phyloP scores from a whole-genome alignment of 2,888 invertebrate genomes.

The Ferrisia virgata region DNA sequence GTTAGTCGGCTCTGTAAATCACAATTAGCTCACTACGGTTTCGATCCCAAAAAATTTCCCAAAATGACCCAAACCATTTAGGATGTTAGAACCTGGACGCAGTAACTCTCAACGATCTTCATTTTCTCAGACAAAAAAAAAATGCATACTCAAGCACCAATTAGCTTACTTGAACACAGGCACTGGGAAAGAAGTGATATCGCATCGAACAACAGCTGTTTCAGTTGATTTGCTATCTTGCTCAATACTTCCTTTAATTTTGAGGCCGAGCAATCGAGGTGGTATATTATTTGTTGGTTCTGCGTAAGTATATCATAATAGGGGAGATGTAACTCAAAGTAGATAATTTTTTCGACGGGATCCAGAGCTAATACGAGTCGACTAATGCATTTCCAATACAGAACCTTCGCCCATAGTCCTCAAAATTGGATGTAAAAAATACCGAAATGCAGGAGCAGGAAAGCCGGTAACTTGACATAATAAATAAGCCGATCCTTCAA shows the following conservation, averaged over 20 bases:
- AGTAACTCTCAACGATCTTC: not conserved
- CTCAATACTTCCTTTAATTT: slow-evolving; percentile 47
- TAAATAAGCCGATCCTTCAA: slow-evolving; percentile 49
- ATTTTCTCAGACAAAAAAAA: not conserved
- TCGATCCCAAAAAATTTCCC: not conserved
- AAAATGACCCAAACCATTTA: not conserved
- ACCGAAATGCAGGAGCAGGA: slow-evolving; percentile 53
- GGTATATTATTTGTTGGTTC: slow-evolving; percentile 66
- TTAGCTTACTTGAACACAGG: slow-evolving; percentile 42
- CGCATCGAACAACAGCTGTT: slow-evolving; percentile 32
- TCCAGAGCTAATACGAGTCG: not conserved
- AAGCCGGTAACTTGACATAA: slow-evolving; percentile 52
- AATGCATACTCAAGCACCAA: too few relatives aligned
- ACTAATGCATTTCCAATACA: not conserved
- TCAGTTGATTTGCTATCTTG: slow-evolving; percentile 5
- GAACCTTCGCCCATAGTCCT: too few relatives aligned
- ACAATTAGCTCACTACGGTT: not conserved
- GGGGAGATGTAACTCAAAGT: not conserved
- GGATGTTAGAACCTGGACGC: not conserved
- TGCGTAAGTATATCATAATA: slow-evolving; percentile 53
- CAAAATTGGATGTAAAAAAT: slow-evolving; percentile 35
- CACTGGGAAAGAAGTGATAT: slow-evolving; percentile 35
- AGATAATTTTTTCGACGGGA: not conserved
- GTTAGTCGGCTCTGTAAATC: slow-evolving; percentile 51
- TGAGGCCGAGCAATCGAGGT: slow-evolving; percentile 54